Evolutionary conservation across 2,797 vertebrate species (phyloP), one percentile per base, ranked within the genome.

Genomic region (Enteromius fasciolatus): DNA sequence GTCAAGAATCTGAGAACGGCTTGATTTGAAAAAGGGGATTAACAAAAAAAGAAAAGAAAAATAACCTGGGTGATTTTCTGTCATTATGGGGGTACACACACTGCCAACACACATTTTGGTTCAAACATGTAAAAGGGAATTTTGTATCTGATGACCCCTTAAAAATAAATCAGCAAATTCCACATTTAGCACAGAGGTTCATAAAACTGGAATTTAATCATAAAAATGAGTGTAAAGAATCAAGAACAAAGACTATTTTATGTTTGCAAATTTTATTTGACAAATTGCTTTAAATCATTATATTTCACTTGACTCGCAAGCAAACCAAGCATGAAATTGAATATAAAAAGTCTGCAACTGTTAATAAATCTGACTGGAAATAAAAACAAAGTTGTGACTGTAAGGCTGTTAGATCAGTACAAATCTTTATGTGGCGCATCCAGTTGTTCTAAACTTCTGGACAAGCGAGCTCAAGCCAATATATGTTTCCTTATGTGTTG

Each of bases 391-490:
- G 5, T 2, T 36, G 25, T 31, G 44, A 17, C 44, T 18, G 2
- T 50, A 31, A 70, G 1, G 23, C 25, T 28, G 8, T 18, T 72
- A 31, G 72, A 57, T 10, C 33, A 4, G 20, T 57, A 57, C 14
- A 41, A 57, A 18, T 17, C 7, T 36, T 81, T 52, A 81, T 41
- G 52, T 75, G 52, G 73, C 0, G 2, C 73, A 75, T 57, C 73
- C 73, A 41, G 0, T 23, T 23, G 0, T 2, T 0, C 0, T 0
- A n/a, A 75, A 36, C 14, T 17, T 75, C 2, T 59, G 0, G n/a
- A n/a, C 52, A 4, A 75, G 52, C 11, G 48, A 0, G 18, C 0
- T 4, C 4, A 74, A 1, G 48, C 48, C 70, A 1, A 23, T 54
- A 9, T 2, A 36, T 12, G 8, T 74, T 4, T 2, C 5, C 28